These are phyloP conservation scores for Lycocerus yunnanus DNA, from an alignment of 2,888 invertebrate genomes.

Conservation along the genomic window DNA sequence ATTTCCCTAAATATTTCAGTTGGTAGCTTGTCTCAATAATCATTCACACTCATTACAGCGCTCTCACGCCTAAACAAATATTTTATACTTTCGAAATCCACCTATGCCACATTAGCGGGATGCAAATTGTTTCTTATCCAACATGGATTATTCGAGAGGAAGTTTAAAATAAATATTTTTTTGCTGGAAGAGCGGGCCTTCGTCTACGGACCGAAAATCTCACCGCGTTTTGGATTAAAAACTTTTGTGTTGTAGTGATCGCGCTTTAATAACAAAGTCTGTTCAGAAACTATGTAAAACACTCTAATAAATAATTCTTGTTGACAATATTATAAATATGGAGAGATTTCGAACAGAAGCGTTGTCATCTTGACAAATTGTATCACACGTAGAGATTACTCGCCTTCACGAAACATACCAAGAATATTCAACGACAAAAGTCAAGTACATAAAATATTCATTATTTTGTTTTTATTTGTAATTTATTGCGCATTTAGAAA, in stretches of 20 bases:
- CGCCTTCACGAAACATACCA: conserved; percentile 16
- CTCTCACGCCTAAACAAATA: conserved; percentile 14
- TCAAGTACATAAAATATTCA: conserved; percentile 19
- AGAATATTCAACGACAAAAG: conserved; percentile 8
- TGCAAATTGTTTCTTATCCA: not conserved
- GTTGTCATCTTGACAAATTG: conserved; percentile 55
- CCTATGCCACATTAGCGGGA: not conserved
- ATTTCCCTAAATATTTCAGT: conserved; percentile 48
- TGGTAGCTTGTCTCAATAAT: conserved; percentile 37
- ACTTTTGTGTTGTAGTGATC: conserved; percentile 21
- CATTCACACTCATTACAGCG: conserved; percentile 29
- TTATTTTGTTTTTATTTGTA: conserved; percentile 22
- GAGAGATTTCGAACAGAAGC: conserved; percentile 50
- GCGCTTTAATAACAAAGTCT: conserved; percentile 31
- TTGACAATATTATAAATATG: conserved; percentile 49
- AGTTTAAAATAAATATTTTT: not conserved
- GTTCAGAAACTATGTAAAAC: conserved; percentile 44
- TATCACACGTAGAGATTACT: conserved; percentile 43
- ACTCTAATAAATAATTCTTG: conserved; percentile 45
- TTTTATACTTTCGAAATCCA: not conserved
- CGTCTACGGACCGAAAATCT: rapidly evolving
- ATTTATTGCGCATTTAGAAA: conserved; percentile 15
- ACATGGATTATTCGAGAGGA: not conserved
- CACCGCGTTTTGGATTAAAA: not conserved
- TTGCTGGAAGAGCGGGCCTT: not conserved